These are phyloP conservation scores for Cephalopachus bancanus DNA, from an alignment of 2,797 vertebrate genomes.

Conservation along the genomic window DNA sequence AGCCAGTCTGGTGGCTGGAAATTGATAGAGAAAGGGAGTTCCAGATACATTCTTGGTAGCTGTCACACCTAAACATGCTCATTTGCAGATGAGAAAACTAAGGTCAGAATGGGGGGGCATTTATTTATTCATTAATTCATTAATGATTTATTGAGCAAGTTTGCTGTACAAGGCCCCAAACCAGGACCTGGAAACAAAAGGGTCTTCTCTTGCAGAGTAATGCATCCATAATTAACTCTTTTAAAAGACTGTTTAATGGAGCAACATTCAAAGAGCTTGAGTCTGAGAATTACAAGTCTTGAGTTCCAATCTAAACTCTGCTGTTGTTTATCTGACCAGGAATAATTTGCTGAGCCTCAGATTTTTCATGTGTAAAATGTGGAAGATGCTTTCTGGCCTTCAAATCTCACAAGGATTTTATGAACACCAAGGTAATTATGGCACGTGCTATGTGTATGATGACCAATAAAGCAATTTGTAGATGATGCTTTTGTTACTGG, in stretches of 20 bases:
- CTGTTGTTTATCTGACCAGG: neutral
- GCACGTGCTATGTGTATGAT: constrained; percentile 49
- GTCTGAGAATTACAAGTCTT: neutral
- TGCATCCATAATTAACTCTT: neutral
- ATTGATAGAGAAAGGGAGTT: neutral
- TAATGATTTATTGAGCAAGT: constrained; percentile 39
- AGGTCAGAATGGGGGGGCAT: neutral
- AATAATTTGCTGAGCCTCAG: neutral
- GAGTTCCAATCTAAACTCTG: neutral
- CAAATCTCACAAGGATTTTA: constrained; percentile 61
- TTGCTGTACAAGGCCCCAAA: neutral
- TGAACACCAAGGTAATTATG: neutral
- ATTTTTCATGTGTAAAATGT: constrained; percentile 20
- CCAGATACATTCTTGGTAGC: neutral
- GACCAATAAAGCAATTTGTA: constrained; percentile 64
- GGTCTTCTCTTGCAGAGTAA: neutral
- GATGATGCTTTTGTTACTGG: constrained; percentile 50
- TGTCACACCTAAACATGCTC: neutral
- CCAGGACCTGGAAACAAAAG: neutral
- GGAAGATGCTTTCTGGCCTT: constrained; percentile 14
- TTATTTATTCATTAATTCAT: constrained; percentile 48
- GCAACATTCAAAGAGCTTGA: neutral
- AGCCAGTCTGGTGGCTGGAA: constrained; percentile 17
- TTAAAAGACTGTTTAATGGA: neutral
- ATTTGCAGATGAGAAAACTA: constrained; percentile 33